Evolutionary conservation across 2,113 vertebrate genomes (phyloP), one percentile per base, ranked within the genome.

Genomic region (Eubucco bourcierii): DNA sequence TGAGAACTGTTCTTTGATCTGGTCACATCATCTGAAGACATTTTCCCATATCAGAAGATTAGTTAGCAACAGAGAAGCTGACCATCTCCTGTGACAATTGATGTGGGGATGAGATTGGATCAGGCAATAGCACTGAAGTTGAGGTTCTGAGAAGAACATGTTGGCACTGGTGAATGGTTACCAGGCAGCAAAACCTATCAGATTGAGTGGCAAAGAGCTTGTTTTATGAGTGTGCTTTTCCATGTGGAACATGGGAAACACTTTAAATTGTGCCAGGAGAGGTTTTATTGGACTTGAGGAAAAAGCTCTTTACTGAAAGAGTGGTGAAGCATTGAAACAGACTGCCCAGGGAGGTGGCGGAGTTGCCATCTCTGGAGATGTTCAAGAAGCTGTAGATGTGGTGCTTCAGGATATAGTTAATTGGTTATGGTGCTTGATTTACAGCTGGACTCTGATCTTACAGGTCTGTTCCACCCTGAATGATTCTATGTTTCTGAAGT

Each of bases 221-320:
- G n/a, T 12, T 67, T 56, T 28, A 72, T 23, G 28, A 84, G 41
- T 17, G 11, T 2, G 2, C 5, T 67, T 88, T 41, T 9, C 31
- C 34, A 13, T 21, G 59, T 1, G 1, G 68, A 92, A 23, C 28
- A 37, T 37, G 37, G 37, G 37, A 78, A 63, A 8, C 0, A 0
- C 9, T 91, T 50, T 23, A 50, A 50, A 21, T 50, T 50, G 50
- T 50, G 47, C 21, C 50, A 50, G 50, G 23, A 23, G 10, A 23
- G 21, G 10, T 50, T 50, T 50, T 11, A 50, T 50, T 50, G 50
- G 50, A 50, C 50, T 24, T 50, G 17, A 24, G 50, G 50, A 24
- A 50, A 50, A 50, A 50, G 19, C 10, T 50, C 11, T 50, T 50
- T 50, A 50, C 50, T 50, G 50, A 50, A 21, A 50, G 50, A 50